phyloP scores from a whole-genome alignment of 2,888 invertebrate genomes.

The Hypolimnas misippus region DNA sequence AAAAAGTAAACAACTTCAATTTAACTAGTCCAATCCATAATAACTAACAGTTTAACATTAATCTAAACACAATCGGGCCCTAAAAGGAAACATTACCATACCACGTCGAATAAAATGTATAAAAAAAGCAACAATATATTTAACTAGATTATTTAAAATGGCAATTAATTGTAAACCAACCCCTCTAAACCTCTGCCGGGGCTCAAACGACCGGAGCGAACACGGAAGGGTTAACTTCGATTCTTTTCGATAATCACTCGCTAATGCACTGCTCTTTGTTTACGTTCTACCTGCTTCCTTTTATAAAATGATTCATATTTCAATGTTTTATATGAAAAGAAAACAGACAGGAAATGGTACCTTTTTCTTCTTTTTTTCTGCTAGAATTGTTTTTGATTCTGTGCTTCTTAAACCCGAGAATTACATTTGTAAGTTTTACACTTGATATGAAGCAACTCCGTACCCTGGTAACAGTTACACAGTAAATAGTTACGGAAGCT shows the following conservation, averaged over 20 bases:
- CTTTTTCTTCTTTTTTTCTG: too few relatives aligned
- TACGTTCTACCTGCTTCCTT: conserved; percentile 20
- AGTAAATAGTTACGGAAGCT: too few relatives aligned
- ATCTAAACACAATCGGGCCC: too few relatives aligned
- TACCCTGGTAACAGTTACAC: too few relatives aligned
- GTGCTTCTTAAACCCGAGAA: too few relatives aligned
- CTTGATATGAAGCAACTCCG: too few relatives aligned
- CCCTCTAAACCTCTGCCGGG: conserved; percentile 32
- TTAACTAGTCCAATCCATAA: too few relatives aligned
- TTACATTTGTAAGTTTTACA: too few relatives aligned
- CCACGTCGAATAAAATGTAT: conserved; percentile 5
- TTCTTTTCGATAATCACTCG: conserved; percentile 77
- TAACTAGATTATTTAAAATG: conserved; percentile 39
- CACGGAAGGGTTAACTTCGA: conserved; percentile 70
- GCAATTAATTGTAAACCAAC: conserved; percentile 38
- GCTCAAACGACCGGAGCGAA: conserved; percentile 48
- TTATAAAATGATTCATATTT: conserved; percentile 18
- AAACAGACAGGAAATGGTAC: background rate
- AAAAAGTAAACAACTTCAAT: too few relatives aligned
- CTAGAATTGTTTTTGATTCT: too few relatives aligned
- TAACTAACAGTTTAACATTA: background rate
- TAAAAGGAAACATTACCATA: background rate
- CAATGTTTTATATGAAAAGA: conserved; percentile 1
- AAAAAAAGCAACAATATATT: conserved; percentile 27
- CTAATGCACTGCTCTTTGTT: conserved; percentile 64